phyloP scores from a whole-genome alignment of 2,797 vertebrate genomes.

The Pelochelys cantorii region DNA sequence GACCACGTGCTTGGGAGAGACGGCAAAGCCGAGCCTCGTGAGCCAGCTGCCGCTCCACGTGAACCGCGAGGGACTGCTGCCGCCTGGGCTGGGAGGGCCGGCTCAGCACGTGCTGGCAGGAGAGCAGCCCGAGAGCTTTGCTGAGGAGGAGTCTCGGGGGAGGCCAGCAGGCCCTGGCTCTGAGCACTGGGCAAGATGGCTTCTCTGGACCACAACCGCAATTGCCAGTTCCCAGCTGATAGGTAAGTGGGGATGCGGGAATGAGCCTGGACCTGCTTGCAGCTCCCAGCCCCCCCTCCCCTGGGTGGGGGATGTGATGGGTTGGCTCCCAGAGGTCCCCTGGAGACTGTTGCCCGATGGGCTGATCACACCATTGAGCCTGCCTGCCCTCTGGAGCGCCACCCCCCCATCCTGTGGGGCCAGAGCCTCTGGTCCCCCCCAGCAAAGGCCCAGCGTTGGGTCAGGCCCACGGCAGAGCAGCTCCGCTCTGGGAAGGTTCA shows the following conservation, averaged over 20 bases:
- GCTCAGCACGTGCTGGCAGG: neutral
- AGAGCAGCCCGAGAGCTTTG: no score
- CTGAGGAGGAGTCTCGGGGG: neutral
- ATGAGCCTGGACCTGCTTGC: neutral
- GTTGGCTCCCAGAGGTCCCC: no score
- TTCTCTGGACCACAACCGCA: neutral
- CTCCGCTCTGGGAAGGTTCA: no score
- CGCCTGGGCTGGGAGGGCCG: rapidly evolving
- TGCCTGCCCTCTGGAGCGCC: no score
- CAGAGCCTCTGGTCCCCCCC: no score
- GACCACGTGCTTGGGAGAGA: neutral
- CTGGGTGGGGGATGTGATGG: neutral
- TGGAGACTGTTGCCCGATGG: no score
- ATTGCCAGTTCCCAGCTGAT: neutral
- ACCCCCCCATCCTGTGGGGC: no score
- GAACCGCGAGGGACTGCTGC: neutral
- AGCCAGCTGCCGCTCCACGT: rapidly evolving
- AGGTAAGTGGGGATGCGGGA: rapidly evolving
- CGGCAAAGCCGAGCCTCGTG: neutral
- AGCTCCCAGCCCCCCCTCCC: rapidly evolving
- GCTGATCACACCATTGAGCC: no score
- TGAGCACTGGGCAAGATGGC: neutral
- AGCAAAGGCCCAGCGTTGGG: no score
- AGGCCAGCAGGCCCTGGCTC: neutral
- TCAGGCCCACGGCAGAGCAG: no score